Conservation (phyloP, 2,888 invertebrate species). For the Tigriopus californicus region DNA sequence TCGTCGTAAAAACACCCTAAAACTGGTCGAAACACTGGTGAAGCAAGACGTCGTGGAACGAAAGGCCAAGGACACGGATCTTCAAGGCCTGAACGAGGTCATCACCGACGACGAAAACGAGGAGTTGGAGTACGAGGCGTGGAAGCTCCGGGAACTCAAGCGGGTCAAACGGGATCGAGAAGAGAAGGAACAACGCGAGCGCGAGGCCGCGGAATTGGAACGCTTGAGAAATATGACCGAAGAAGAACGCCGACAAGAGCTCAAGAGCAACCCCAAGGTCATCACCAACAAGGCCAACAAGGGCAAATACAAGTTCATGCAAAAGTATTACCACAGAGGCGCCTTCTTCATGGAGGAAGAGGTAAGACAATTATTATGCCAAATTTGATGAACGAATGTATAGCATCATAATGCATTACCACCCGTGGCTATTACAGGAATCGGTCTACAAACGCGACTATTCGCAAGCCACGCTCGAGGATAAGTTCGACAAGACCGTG, state of each 20-base stretch:
- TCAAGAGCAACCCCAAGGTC: conserved; percentile 70
- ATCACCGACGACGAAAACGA: conserved; percentile 91
- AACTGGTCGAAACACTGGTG: conserved; percentile 64
- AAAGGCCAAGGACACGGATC: conserved; percentile 11
- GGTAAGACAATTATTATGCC: conserved; percentile 27
- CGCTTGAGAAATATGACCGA: conserved; percentile 81
- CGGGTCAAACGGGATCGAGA: conserved; percentile 90
- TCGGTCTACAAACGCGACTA: conserved; percentile 79
- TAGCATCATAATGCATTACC: no score
- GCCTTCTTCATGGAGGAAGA: conserved; percentile 65
- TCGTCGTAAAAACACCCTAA: conserved; percentile 61
- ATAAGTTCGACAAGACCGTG: conserved; percentile 97
- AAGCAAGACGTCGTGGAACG: neutral
- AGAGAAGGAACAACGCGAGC: conserved; percentile 33
- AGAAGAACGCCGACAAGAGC: conserved; percentile 77
- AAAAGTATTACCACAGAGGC: conserved; percentile 98
- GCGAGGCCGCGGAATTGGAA: conserved; percentile 49
- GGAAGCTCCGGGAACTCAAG: conserved; percentile 92
- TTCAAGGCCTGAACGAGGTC: conserved; percentile 53
- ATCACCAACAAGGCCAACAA: conserved; percentile 84
- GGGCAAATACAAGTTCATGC: conserved; percentile 97
- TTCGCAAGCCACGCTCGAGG: conserved; percentile 86
- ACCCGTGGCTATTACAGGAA: conserved; percentile 41
- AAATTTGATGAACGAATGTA: no score
- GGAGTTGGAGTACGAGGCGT: conserved; percentile 77